Conservation (phyloP, 2,113 vertebrate genomes). For the Clarias gariepinus region DNA sequence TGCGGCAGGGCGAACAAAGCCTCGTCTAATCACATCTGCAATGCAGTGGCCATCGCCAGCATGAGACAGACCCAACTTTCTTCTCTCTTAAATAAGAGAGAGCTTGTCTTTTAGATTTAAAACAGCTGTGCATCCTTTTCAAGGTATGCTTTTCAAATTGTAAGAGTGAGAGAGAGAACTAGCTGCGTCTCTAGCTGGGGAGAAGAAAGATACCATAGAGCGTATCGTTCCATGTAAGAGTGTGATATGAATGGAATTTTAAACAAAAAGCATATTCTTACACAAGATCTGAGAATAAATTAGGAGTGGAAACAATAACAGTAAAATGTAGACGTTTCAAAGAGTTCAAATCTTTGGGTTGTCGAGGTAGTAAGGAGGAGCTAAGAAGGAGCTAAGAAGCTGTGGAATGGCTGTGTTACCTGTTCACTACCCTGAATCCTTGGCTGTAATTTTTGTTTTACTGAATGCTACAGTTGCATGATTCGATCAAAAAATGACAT, state of each 20-base stretch:
- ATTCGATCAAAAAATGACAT: too few species aligned
- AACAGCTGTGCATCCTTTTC: constrained; percentile 1
- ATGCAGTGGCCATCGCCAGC: constrained; percentile 57
- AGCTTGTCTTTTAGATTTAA: constrained; percentile 9
- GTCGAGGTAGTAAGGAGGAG: neutral
- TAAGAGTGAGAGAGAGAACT: neutral
- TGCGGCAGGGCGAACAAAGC: constrained; percentile 42
- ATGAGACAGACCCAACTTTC: constrained; percentile 17
- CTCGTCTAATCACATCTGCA: constrained; percentile 60
- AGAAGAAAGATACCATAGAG: neutral
- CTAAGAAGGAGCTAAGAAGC: neutral
- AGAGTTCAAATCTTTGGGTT: neutral
- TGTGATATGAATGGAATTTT: neutral
- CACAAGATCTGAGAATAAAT: neutral
- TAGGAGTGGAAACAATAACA: neutral
- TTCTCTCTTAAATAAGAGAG: neutral
- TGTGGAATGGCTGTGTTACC: neutral
- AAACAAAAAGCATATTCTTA: neutral
- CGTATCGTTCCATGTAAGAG: neutral
- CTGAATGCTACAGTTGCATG: too few species aligned
- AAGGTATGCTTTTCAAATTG: neutral
- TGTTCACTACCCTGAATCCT: neutral
- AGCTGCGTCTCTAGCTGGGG: neutral
- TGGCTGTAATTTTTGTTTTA: neutral
- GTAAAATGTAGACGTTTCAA: neutral